Conservation (phyloP, 2,888 invertebrate genomes). For the Parnassius smintheus region DNA sequence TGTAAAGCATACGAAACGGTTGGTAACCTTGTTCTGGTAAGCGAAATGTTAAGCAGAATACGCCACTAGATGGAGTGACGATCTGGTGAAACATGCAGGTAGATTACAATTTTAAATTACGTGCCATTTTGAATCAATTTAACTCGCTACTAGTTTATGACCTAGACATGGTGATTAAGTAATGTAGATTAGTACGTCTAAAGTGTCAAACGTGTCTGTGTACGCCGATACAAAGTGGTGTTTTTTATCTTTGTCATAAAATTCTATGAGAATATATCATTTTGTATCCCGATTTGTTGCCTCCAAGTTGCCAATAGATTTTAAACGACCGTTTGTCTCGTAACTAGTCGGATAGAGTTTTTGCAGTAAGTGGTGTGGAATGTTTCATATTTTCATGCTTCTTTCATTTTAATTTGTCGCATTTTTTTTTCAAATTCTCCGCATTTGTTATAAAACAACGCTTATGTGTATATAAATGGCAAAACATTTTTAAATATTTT, state of each 20-base stretch:
- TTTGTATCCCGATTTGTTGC: slow-evolving; percentile 48
- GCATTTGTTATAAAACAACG: too few species aligned
- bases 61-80: too few species aligned
- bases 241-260: slow-evolving; percentile 38
- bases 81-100: too few species aligned
- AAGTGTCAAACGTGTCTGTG: slow-evolving; percentile 59
- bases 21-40: too few species aligned
- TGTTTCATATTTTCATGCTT: slow-evolving; percentile 20
- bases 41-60: too few species aligned
- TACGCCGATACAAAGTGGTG: slow-evolving; percentile 56
- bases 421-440: too few species aligned
- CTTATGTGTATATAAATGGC: too few species aligned
- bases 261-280: slow-evolving; percentile 37
- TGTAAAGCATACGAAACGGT: too few species aligned
- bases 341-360: slow-evolving; percentile 16
- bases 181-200: slow-evolving; percentile 55
- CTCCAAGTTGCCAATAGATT: slow-evolving; percentile 33
- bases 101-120: too few species aligned
- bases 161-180: slow-evolving; percentile 36
- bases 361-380: slow-evolving; percentile 18
- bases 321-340: slow-evolving; percentile 32
- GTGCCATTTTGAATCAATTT: neutral
- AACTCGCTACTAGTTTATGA: slow-evolving; percentile 21
- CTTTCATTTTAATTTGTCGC: too few species aligned
- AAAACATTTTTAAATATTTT: too few species aligned